Evolutionary conservation across 2,797 vertebrate genomes (phyloP), one percentile per base, ranked within the genome.

Genomic region (Channa striata): DNA sequence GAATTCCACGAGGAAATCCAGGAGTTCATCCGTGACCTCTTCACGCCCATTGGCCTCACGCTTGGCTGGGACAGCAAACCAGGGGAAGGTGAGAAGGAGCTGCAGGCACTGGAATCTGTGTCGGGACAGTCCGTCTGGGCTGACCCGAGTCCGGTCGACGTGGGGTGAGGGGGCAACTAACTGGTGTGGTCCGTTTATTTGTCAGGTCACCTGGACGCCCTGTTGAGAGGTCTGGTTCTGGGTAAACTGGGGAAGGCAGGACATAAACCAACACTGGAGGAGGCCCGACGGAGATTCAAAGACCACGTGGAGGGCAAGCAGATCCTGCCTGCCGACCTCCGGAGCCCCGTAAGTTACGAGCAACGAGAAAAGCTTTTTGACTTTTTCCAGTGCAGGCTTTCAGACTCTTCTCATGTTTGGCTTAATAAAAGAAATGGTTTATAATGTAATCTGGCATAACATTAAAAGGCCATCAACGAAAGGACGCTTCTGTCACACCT

Each of bases 1-100:
- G 97, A 99, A 83, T 99, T 96, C 93, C 94, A 97, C 72, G 96
- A 99, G 90, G 97, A 98, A 46, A 97, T 99, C 92, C 97, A 97
- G 92, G 95, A 94, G 61, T 99, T 99, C 88, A 95, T 99, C 86
- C 94, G 94, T 58, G 97, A 99, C 88, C 95, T 99, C 68, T 99
- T 99, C 82, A 96, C 96, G 51, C 97, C 97, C 42, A 95, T 99
- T 72, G 97, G 97, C 81, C 93, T 96, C 66, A 96, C 95, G 80
- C 94, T 99, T 57, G 97, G 96, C 87, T 99, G 98, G 98, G 98
- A 99, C 90, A 95, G 95, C 90, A 98, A 93, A 72, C 94, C 95
- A 34, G 97, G 97, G 59, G 98, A 99, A 93, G 97, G 98, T 99
- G 91, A 89, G 89, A 19, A 46, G 21, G n/a, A 10, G 6, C 8